Conservation (phyloP, 2,888 invertebrate species). For the Clitarchus hookeri region DNA sequence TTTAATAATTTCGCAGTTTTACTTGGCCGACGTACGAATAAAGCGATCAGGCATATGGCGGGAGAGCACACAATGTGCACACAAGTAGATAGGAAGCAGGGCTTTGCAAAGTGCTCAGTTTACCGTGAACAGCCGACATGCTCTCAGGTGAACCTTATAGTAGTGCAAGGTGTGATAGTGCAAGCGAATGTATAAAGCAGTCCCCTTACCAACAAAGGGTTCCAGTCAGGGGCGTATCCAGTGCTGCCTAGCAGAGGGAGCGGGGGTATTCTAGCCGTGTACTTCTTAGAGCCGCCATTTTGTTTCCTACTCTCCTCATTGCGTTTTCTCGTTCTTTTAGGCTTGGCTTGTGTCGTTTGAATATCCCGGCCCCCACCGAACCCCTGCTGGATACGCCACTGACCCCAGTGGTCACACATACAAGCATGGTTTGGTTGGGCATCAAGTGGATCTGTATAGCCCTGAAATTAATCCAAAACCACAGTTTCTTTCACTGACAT, state of each 20-base stretch:
- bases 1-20: too few relatives aligned
- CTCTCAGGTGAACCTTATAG: too few relatives aligned
- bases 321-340: slow-evolving; percentile 41
- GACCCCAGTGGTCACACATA: slow-evolving; percentile 52
- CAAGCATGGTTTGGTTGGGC: slow-evolving; percentile 42
- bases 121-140: too few relatives aligned
- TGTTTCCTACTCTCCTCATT: slow-evolving; percentile 38
- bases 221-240: slow-evolving; percentile 73
- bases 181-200: neutral
- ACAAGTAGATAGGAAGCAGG: too few relatives aligned
- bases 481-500: slow-evolving; percentile 26
- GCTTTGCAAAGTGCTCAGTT: too few relatives aligned
- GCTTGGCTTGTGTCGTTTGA: slow-evolving; percentile 34
- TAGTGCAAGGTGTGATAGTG: neutral
- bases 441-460: slow-evolving; percentile 51
- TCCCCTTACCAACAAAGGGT: slow-evolving; percentile 68
- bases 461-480: slow-evolving; percentile 56
- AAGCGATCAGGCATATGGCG: too few relatives aligned
- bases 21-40: too few relatives aligned
- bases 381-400: slow-evolving; percentile 58
- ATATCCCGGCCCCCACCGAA: slow-evolving; percentile 42
- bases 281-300: slow-evolving; percentile 39
- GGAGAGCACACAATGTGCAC: too few relatives aligned
- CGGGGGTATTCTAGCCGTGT: slow-evolving; percentile 53
- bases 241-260: slow-evolving; percentile 64